These are phyloP conservation scores for Eupithecia tripunctaria DNA, from an alignment of 2,888 invertebrate genomes.

Conservation along the genomic window DNA sequence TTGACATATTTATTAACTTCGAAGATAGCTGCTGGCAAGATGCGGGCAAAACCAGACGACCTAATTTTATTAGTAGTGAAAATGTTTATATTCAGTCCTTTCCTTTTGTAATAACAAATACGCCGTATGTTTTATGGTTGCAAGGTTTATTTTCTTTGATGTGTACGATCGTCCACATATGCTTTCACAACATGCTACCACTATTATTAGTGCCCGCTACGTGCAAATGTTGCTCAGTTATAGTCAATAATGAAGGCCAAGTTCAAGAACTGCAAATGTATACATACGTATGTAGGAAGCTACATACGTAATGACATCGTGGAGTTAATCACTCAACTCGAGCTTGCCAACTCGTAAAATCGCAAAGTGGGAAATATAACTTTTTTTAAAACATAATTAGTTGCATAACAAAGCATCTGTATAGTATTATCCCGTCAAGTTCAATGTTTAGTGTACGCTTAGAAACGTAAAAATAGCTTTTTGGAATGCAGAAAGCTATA, in stretches of 20 bases:
- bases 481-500: conserved; percentile 17
- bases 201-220: conserved; percentile 21
- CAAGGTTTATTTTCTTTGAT: conserved; percentile 28
- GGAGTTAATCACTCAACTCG: conserved; percentile 42
- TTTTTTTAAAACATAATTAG: conserved; percentile 41
- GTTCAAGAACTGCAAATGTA: conserved; percentile 42
- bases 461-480: conserved; percentile 15
- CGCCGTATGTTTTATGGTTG: conserved; percentile 15
- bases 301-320: conserved; percentile 43
- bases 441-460: background rate
- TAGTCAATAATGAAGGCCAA: conserved; percentile 43
- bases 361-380: conserved; percentile 40
- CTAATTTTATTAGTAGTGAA: conserved; percentile 17
- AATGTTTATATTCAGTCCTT: conserved; percentile 23
- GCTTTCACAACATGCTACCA: conserved; percentile 28
- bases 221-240: conserved; percentile 24
- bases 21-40: conserved; percentile 17
- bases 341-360: conserved; percentile 47
- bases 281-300: background rate
- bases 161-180: conserved; percentile 19
- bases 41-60: conserved; percentile 11
- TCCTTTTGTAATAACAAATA: conserved; percentile 21
- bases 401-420: conserved; percentile 36
- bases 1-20: conserved; percentile 26
- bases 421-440: background rate